Conservation (phyloP, 2,888 invertebrate genomes). For the Hoplodrina ambigua region DNA sequence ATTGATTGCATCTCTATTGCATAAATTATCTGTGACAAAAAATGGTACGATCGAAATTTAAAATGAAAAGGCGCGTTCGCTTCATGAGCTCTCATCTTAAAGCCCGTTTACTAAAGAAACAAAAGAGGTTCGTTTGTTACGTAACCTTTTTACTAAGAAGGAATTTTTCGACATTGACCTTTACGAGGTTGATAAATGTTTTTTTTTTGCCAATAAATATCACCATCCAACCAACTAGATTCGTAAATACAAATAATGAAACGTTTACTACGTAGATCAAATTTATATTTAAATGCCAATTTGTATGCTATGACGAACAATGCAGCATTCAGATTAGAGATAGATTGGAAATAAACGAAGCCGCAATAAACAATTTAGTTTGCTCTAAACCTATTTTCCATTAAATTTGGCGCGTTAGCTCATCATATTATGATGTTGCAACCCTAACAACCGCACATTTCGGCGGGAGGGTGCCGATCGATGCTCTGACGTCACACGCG, state of each 20-base stretch:
- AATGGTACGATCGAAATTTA: slow-evolving; percentile 26
- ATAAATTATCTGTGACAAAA: slow-evolving; percentile 49
- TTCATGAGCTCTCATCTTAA: slow-evolving; percentile 26
- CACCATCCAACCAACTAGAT: background rate
- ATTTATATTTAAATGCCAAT: slow-evolving; percentile 15
- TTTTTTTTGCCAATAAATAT: slow-evolving; percentile 17
- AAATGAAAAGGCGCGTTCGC: slow-evolving; percentile 43
- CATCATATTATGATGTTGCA: slow-evolving; percentile 62
- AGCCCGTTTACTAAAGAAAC: slow-evolving; percentile 36
- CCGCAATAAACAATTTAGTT: slow-evolving; percentile 55
- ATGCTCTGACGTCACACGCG: slow-evolving; percentile 86
- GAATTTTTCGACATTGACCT: slow-evolving; percentile 42
- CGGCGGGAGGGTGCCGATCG: slow-evolving; percentile 81
- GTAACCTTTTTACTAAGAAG: slow-evolving; percentile 40
- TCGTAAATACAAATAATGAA: slow-evolving; percentile 4
- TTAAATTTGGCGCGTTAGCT: slow-evolving; percentile 58
- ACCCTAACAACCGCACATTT: slow-evolving; percentile 76
- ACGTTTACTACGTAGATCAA: background rate
- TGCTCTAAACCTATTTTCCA: slow-evolving; percentile 60
- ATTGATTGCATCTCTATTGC: slow-evolving; percentile 42
- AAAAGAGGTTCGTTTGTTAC: slow-evolving; percentile 38
- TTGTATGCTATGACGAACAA: slow-evolving; percentile 32
- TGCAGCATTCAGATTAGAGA: slow-evolving; percentile 18
- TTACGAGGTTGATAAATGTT: slow-evolving; percentile 45
- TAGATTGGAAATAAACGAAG: slow-evolving; percentile 32